A percentile compares a stretch with the other conserved stretches of the same genome.
phyloP scores from a whole-genome alignment of 2,888 invertebrate species.

The Sericinus montela region DNA sequence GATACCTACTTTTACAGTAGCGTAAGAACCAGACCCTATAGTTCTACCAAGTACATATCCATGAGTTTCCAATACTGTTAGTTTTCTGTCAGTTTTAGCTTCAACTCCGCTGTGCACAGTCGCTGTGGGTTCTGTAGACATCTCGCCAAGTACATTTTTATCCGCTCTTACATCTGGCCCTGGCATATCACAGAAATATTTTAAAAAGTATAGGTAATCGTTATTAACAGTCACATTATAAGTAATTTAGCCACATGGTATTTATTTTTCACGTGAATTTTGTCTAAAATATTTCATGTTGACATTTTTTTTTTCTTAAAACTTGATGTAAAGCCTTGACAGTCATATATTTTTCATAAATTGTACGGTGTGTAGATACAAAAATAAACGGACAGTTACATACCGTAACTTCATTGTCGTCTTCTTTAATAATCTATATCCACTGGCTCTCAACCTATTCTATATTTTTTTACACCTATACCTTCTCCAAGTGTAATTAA shows the following conservation, averaged over 20 bases:
- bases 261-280: constrained; percentile 50
- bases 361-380: constrained; percentile 1
- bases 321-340: constrained; percentile 33
- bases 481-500: no score
- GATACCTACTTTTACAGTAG: constrained; percentile 84
- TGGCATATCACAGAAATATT: constrained; percentile 72
- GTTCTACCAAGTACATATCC: constrained; percentile 87
- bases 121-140: constrained; percentile 69
- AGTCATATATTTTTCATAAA: constrained; percentile 20
- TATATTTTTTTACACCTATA: no score
- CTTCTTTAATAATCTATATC: no score
- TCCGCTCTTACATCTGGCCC: constrained; percentile 73
- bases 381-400: constrained; percentile 15
- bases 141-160: constrained; percentile 72
- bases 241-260: constrained; percentile 56
- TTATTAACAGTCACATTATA: constrained; percentile 60
- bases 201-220: constrained; percentile 36
- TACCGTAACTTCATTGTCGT: neutral
- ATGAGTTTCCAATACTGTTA: constrained; percentile 87
- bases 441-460: no score
- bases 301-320: constrained; percentile 56
- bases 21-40: constrained; percentile 90
- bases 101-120: constrained; percentile 65
- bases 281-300: constrained; percentile 50
- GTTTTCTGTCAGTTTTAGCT: constrained; percentile 62